Evolutionary conservation across 1,140 invertebrate species (phyloP).

Genomic region (Brevipalpus yothersi): DNA sequence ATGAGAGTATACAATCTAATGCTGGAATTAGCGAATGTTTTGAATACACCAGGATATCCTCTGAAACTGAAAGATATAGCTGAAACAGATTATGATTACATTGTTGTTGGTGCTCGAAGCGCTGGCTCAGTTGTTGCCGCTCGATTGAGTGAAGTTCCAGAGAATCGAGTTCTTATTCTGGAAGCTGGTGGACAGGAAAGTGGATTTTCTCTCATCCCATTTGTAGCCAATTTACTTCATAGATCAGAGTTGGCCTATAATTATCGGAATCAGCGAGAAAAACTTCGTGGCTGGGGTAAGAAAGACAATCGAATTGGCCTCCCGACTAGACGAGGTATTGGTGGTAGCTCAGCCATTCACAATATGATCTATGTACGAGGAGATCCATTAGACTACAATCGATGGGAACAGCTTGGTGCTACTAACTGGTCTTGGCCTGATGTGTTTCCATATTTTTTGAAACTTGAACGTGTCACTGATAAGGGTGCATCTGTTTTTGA

Average conservation of each 20-base stretch:
- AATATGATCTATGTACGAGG: constrained; percentile 90
- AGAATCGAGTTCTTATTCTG: constrained; percentile 31
- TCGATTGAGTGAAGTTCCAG: constrained; percentile 6
- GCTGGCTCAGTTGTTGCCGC: constrained; percentile 13
- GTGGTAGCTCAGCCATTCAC: constrained; percentile 61
- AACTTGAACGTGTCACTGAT: constrained; percentile 29
- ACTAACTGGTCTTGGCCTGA: constrained; percentile 71
- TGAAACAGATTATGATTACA: constrained; percentile 9
- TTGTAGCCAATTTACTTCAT: background rate
- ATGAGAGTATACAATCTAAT: too few species aligned
- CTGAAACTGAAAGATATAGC: background rate
- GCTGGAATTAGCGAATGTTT: too few species aligned
- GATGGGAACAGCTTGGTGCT: constrained; percentile 71
- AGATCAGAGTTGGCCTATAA: background rate
- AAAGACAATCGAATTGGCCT: constrained; percentile 21
- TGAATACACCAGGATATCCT: too few species aligned
- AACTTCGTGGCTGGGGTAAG: background rate
- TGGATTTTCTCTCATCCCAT: background rate
- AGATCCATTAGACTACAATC: constrained; percentile 71
- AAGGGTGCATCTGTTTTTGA: constrained; percentile 10
- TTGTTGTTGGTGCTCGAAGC: constrained; percentile 13
- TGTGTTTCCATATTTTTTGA: constrained; percentile 57
- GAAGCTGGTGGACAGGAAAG: constrained; percentile 25
- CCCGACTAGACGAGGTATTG: constrained; percentile 50
- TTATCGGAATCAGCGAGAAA: background rate